phyloP scores from a whole-genome alignment of 1,140 invertebrate genomes.

The Spodoptera frugiperda region DNA sequence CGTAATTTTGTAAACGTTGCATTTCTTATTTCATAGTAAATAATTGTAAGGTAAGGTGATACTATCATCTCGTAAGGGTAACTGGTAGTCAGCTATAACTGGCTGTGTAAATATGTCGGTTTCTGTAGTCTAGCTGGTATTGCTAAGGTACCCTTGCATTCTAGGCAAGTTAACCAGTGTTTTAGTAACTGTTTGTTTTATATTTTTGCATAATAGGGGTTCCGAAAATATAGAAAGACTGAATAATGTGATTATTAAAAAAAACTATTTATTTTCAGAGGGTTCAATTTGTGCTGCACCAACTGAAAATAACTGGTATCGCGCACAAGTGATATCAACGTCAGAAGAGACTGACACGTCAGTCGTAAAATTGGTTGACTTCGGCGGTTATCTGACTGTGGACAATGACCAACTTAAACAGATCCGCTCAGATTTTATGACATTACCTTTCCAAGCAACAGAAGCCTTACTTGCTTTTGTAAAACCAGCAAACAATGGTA shows the following conservation, averaged over 20 bases:
- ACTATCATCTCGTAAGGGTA: too few relatives aligned
- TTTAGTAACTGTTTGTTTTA: too few relatives aligned
- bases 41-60: too few relatives aligned
- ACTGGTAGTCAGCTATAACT: too few relatives aligned
- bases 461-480: conserved; percentile 97
- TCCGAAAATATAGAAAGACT: background rate
- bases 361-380: conserved; percentile 96
- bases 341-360: conserved; percentile 90
- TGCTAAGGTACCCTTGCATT: too few relatives aligned
- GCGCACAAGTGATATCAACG: conserved; percentile 92
- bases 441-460: conserved; percentile 97
- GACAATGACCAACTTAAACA: conserved; percentile 92
- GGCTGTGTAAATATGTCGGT: too few relatives aligned
- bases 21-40: too few relatives aligned
- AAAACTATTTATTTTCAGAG: conserved; percentile 81
- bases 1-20: too few relatives aligned
- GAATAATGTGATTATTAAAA: background rate
- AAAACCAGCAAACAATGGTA: conserved; percentile 91
- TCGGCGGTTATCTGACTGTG: conserved; percentile 96
- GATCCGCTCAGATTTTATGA: conserved; percentile 96
- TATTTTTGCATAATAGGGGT: too few relatives aligned
- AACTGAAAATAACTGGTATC: conserved; percentile 94
- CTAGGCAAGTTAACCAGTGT: too few relatives aligned
- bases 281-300: conserved; percentile 96
- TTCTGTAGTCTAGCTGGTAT: too few relatives aligned